Base-by-base conservation (phyloP, 2,888 invertebrate species). In the Octodonta nipae region DNA sequence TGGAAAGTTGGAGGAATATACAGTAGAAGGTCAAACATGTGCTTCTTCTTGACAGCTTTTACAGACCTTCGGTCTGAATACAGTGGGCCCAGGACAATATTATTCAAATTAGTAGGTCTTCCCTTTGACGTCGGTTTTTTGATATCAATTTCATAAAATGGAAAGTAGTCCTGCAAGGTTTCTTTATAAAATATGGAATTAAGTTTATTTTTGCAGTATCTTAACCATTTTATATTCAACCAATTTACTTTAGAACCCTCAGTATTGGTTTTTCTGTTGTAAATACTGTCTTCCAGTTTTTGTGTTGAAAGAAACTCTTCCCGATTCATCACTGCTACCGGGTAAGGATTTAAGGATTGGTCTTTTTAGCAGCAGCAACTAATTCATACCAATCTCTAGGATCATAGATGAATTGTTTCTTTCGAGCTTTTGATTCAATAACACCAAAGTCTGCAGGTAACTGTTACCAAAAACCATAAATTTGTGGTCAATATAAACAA, bases 381-480 rank as follows among this genome's bases (percentile, higher is more conserved):
- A 28, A 28, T 15, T 32, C 24, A 4, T 32, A 12, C 35, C 15
- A 35, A 15, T 35, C 26, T 22, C 11, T 8, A 10, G 13, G 24
- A 16, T 11, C 17, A 28, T 15, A 37, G 28, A 37, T 32, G 8
- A 28, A 25, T 12, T 15, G 10, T n/a, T 28, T 28, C 17, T 37
- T 35, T 12, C 24, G 1, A 4, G 20, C 22, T 11, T n/a, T 17
- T 13, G 16, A 17, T 32, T 32, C 32, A 29, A 22, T 28, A 1
- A 37, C 26, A 7, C 30, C 27, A 16, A 36, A 36, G 22, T 34
- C 7, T 22, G 24, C 29, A 37, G 28, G 26, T 28, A 37, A 6
- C 24, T 24, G 12, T 35, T 31, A 12, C 28, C 32, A 2, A 26
- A 32, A 3, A 35, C 28, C 7, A 32, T 6, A 29, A 32, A 35